phyloP scores from a whole-genome alignment of 2,888 invertebrate species.

The Meloe dianella region DNA sequence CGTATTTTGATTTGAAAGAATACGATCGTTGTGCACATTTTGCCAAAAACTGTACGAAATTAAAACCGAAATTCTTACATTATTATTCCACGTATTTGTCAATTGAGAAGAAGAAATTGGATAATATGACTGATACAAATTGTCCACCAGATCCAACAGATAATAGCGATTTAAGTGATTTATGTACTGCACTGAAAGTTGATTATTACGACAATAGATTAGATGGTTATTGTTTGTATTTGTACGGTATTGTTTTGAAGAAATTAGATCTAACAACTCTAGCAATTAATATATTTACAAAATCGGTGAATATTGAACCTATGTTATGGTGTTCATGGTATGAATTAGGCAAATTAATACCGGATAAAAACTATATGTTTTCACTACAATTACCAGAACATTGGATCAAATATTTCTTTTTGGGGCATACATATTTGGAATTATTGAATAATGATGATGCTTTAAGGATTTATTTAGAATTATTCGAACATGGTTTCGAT shows the following conservation, averaged over 20 bases:
- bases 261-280: slow-evolving; percentile 81
- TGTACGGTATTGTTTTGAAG: slow-evolving; percentile 90
- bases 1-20: slow-evolving; percentile 89
- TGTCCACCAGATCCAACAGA: slow-evolving; percentile 67
- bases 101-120: slow-evolving; percentile 87
- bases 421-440: slow-evolving; percentile 88
- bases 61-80: slow-evolving; percentile 81
- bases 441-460: slow-evolving; percentile 90
- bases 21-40: slow-evolving; percentile 88
- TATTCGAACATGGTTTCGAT: slow-evolving; percentile 81
- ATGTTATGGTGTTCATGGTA: slow-evolving; percentile 96
- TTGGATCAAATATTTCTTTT: slow-evolving; percentile 94
- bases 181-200: slow-evolving; percentile 65
- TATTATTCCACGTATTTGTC: slow-evolving; percentile 88
- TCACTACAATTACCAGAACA: slow-evolving; percentile 77
- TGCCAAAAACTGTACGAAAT: slow-evolving; percentile 71
- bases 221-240: slow-evolving; percentile 87
- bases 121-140: slow-evolving; percentile 71
- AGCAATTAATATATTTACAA: slow-evolving; percentile 79
- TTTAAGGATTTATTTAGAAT: slow-evolving; percentile 77
- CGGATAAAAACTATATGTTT: slow-evolving; percentile 72
- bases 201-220: slow-evolving; percentile 68
- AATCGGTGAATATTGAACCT: slow-evolving; percentile 79
- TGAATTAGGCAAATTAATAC: slow-evolving; percentile 83
- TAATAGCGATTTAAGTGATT: slow-evolving; percentile 63